Percentiles rank a stretch among this genome's conserved stretches.
phyloP scores from a whole-genome alignment of 1,140 invertebrate species.

The Trichogramma pretiosum region DNA sequence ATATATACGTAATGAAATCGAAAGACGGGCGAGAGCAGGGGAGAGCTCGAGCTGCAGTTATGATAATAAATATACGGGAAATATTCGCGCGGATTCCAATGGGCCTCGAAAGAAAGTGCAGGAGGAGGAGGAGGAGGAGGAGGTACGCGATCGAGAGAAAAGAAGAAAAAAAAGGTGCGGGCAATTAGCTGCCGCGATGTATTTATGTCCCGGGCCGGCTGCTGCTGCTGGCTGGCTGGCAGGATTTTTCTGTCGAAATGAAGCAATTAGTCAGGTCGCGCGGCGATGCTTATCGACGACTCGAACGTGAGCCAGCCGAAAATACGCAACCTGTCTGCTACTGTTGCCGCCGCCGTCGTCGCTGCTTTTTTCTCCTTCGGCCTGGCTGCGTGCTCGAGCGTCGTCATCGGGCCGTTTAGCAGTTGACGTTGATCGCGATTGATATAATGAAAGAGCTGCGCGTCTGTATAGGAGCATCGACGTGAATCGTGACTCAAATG shows the following conservation, averaged over 20 bases:
- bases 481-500: too few relatives aligned
- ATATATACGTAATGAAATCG: not conserved
- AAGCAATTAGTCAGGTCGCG: constrained; percentile 32
- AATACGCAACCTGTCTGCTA: too few relatives aligned
- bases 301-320: constrained; percentile 5
- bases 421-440: too few relatives aligned
- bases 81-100: constrained; percentile 8
- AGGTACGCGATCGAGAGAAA: not conserved
- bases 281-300: constrained; percentile 18
- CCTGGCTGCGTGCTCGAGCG: not conserved
- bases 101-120: not conserved
- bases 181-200: constrained; percentile 25
- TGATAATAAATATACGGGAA: too few relatives aligned
- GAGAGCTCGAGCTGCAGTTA: too few relatives aligned
- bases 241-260: constrained; percentile 30
- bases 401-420: not conserved
- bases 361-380: constrained; percentile 1
- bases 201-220: constrained; percentile 22
- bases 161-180: too few relatives aligned
- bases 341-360: not conserved
- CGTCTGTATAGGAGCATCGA: too few relatives aligned
- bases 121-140: not conserved
- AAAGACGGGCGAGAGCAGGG: not conserved
- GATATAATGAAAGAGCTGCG: not conserved
- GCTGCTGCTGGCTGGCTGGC: too few relatives aligned